These are phyloP conservation scores for Phalacrocorax brasilianus DNA, from an alignment of 2,113 vertebrate genomes.

Conservation along the genomic window DNA sequence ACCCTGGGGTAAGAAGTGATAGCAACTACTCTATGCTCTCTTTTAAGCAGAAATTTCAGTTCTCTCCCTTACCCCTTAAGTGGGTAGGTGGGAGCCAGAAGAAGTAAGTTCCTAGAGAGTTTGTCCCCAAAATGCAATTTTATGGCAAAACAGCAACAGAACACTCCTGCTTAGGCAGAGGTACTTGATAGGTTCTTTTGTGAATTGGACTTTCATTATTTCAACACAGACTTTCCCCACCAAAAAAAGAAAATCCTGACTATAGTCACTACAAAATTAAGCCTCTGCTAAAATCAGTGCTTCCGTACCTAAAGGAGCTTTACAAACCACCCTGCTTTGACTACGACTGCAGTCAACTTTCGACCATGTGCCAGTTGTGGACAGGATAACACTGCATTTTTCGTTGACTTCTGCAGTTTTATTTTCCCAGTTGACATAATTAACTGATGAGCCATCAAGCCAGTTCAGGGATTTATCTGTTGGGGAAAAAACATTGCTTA, in stretches of 20 bases:
- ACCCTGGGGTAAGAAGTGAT: not conserved
- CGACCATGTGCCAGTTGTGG: conserved; percentile 82
- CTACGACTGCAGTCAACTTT: conserved; percentile 76
- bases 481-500: not conserved
- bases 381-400: conserved; percentile 81
- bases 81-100: not conserved
- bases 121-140: not conserved
- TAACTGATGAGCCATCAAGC: conserved; percentile 82
- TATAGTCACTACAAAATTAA: not conserved
- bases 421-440: conserved; percentile 83
- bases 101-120: not conserved
- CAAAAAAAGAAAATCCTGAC: not conserved
- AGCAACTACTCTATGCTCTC: not conserved
- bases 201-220: not conserved
- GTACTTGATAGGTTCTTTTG: not conserved
- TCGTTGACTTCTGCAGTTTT: conserved; percentile 1
- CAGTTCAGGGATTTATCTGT: conserved; percentile 75
- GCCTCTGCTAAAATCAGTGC: not conserved
- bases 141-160: not conserved
- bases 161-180: not conserved
- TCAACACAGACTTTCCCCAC: not conserved
- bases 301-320: conserved; percentile 81
- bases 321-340: conserved; percentile 87
- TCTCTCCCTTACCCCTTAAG: not conserved
- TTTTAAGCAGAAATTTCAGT: not conserved